Evolutionary conservation across 2,888 invertebrate genomes (phyloP).

Genomic region (Kryphioiulus occultus): DNA sequence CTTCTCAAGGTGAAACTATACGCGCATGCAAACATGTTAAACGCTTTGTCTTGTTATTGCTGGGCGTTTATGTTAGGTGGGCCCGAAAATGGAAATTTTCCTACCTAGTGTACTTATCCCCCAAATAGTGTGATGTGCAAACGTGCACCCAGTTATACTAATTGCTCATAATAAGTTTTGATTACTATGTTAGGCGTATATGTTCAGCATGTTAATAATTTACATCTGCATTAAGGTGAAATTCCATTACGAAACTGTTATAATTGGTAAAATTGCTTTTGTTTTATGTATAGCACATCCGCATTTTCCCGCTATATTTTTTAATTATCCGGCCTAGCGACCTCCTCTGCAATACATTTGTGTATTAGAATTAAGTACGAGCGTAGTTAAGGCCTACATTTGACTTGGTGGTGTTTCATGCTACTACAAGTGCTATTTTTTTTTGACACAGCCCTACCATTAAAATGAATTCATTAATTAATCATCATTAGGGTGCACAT

Average conservation of each 20-base stretch:
- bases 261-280: conserved; percentile 2
- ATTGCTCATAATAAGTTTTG: conserved; percentile 3
- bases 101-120: neutral
- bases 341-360: neutral
- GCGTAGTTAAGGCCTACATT: neutral
- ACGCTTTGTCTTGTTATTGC: too few relatives aligned
- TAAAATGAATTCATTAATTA: conserved; percentile 33
- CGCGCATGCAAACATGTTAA: too few relatives aligned
- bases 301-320: neutral
- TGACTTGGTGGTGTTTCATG: neutral
- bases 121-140: neutral
- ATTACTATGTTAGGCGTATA: neutral
- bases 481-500: conserved; percentile 22
- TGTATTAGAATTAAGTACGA: neutral
- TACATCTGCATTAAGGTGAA: neutral
- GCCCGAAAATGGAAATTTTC: neutral
- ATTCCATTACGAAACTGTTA: neutral
- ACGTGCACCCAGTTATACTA: neutral
- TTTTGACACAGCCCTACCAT: neutral
- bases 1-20: too few relatives aligned
- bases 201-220: neutral
- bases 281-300: neutral
- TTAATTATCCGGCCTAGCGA: neutral
- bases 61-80: too few relatives aligned
- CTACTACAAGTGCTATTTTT: neutral